Percentiles rank a stretch among this genome's conserved stretches.
phyloP scores from a whole-genome alignment of 1,140 invertebrate genomes.

The Brachionus manjavacas region DNA sequence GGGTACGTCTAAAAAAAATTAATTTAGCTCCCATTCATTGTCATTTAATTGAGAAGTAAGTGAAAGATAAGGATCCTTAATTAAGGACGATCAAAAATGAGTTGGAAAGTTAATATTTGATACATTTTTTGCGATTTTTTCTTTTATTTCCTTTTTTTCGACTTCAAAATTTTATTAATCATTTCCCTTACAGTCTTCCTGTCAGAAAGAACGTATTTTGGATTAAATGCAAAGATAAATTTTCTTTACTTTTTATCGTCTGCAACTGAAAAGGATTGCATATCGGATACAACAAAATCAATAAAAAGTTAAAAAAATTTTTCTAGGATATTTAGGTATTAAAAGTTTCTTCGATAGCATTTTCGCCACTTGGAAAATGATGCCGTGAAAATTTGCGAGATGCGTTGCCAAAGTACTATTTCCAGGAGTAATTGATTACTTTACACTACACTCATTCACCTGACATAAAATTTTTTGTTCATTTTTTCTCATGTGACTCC shows the following conservation, averaged over 20 bases:
- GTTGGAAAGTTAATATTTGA: background rate
- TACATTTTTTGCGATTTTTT: background rate
- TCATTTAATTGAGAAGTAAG: background rate
- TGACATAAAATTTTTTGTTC: background rate
- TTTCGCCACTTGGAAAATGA: background rate
- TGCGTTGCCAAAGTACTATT: background rate
- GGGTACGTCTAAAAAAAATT: background rate
- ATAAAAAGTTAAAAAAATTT: background rate
- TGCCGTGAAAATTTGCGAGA: background rate
- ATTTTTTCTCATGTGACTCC: background rate
- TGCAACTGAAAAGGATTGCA: background rate
- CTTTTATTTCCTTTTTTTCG: background rate
- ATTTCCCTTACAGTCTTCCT: background rate
- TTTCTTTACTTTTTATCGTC: constrained; percentile 11
- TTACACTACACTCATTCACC: background rate
- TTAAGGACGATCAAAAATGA: background rate
- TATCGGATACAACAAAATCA: constrained; percentile 4
- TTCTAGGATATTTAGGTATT: constrained; percentile 7
- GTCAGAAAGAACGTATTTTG: background rate
- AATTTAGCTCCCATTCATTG: background rate
- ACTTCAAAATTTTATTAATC: background rate
- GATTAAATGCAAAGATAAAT: constrained; percentile 12
- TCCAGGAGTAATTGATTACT: background rate
- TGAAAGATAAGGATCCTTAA: background rate
- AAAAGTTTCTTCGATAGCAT: background rate